These are phyloP conservation scores for Parotocinclus haroldoi DNA, from an alignment of 2,797 vertebrate species.

Conservation along the genomic window DNA sequence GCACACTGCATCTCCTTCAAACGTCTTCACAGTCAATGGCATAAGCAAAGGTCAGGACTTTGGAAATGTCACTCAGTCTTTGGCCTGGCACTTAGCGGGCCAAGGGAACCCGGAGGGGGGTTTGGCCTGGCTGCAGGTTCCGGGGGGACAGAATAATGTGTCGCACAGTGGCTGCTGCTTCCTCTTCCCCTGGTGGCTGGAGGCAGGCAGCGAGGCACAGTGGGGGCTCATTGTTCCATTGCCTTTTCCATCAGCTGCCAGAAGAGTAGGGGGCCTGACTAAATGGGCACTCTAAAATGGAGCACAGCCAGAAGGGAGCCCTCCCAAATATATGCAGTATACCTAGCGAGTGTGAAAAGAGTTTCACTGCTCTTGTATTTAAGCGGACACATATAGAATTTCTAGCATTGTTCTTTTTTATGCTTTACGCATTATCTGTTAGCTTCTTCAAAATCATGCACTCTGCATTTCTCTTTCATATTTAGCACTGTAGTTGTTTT, in stretches of 20 bases:
- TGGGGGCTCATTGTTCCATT: conserved; percentile 54
- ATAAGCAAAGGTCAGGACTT: conserved; percentile 57
- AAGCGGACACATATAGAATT: conserved; percentile 45
- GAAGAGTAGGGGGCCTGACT: conserved; percentile 52
- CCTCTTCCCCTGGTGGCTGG: conserved; percentile 52
- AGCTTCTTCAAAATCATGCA: no score
- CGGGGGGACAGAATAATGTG: conserved; percentile 54
- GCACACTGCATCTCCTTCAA: conserved; percentile 54
- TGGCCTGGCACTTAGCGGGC: conserved; percentile 53
- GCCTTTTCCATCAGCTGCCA: conserved; percentile 57
- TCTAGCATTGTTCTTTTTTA: conserved; percentile 21
- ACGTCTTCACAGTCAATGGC: conserved; percentile 55
- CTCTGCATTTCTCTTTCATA: neutral
- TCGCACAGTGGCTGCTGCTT: conserved; percentile 51
- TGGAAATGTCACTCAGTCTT: conserved; percentile 57
- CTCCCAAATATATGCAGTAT: conserved; percentile 51
- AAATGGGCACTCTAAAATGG: conserved; percentile 57
- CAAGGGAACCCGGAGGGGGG: conserved; percentile 50
- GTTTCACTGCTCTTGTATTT: conserved; percentile 48
- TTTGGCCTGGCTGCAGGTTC: conserved; percentile 52
- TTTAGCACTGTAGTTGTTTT: neutral
- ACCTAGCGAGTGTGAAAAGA: conserved; percentile 45
- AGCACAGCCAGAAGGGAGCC: conserved; percentile 48
- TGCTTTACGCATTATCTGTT: neutral
- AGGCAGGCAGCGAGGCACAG: conserved; percentile 48